A percentile compares a stretch with the other conserved stretches of the same genome.
These are phyloP conservation scores for Cynopterus sphinx DNA, from an alignment of 2,797 vertebrate species.

Conservation along the genomic window DNA sequence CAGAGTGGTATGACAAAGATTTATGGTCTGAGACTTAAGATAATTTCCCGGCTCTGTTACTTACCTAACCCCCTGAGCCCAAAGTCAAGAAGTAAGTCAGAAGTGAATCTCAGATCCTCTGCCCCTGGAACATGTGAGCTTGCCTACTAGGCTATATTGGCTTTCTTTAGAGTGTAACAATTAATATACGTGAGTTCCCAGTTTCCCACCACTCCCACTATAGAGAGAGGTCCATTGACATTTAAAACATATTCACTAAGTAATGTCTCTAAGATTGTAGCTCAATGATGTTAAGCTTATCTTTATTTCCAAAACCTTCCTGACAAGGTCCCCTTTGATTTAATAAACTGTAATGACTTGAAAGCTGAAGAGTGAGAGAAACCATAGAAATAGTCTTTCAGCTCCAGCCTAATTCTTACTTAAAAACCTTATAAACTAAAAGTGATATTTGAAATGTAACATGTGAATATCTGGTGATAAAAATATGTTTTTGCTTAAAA, in stretches of 20 bases:
- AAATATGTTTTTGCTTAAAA: not conserved
- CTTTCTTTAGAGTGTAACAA: not conserved
- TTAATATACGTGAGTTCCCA: not conserved
- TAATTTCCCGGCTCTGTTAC: not conserved
- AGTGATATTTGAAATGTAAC: not conserved
- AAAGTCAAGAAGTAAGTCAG: not conserved
- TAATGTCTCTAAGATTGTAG: not conserved
- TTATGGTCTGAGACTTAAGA: not conserved
- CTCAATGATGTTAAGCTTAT: not conserved
- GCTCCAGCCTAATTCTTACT: not conserved
- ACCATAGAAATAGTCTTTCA: not conserved
- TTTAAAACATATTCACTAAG: conserved; percentile 42
- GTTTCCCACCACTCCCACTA: not conserved
- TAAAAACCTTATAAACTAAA: conserved; percentile 15
- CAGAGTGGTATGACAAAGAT: not conserved
- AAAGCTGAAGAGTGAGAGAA: not conserved
- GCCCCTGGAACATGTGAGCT: not conserved
- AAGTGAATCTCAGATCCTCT: not conserved
- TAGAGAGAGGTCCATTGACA: not conserved
- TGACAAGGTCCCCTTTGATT: conserved; percentile 19
- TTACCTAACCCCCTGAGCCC: not conserved
- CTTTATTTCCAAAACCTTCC: conserved; percentile 49
- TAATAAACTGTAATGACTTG: not conserved
- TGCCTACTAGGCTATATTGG: not conserved
- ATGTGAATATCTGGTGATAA: not conserved